phyloP scores from a whole-genome alignment of 2,888 invertebrate species.

The Cordilura impudica region DNA sequence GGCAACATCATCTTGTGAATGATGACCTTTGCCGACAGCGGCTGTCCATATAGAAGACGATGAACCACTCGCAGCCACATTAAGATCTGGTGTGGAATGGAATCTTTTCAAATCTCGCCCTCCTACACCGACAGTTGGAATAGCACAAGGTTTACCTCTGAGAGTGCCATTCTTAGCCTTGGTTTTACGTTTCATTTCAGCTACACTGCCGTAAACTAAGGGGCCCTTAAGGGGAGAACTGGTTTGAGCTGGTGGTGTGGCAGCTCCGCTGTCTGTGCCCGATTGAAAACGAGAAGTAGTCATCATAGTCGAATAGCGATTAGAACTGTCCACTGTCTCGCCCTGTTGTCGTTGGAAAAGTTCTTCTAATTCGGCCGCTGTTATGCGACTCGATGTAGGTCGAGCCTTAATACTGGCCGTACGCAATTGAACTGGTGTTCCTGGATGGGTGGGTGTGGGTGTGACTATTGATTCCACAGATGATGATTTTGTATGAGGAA shows the following conservation, averaged over 20 bases:
- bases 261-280: slow-evolving; percentile 80
- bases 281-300: slow-evolving; percentile 87
- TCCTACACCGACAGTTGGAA: slow-evolving; percentile 73
- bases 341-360: slow-evolving; percentile 92
- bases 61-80: slow-evolving; percentile 78
- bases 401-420: slow-evolving; percentile 95
- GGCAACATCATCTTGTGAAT: slow-evolving; percentile 86
- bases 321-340: slow-evolving; percentile 79
- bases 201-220: slow-evolving; percentile 93
- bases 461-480: slow-evolving; percentile 88
- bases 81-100: slow-evolving; percentile 92
- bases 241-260: slow-evolving; percentile 81
- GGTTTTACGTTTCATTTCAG: slow-evolving; percentile 93
- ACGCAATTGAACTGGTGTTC: slow-evolving; percentile 86
- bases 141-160: slow-evolving; percentile 77
- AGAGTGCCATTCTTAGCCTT: slow-evolving; percentile 76
- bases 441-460: slow-evolving; percentile 80
- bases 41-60: slow-evolving; percentile 75
- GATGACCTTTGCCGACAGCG: slow-evolving; percentile 79
- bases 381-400: slow-evolving; percentile 91
- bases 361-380: slow-evolving; percentile 94
- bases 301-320: slow-evolving; percentile 81
- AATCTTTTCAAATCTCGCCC: slow-evolving; percentile 84
- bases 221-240: slow-evolving; percentile 83
- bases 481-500: slow-evolving; percentile 84